Evolutionary conservation across 2,888 invertebrate genomes (phyloP).

Genomic region (Odontocerum albicorne): DNA sequence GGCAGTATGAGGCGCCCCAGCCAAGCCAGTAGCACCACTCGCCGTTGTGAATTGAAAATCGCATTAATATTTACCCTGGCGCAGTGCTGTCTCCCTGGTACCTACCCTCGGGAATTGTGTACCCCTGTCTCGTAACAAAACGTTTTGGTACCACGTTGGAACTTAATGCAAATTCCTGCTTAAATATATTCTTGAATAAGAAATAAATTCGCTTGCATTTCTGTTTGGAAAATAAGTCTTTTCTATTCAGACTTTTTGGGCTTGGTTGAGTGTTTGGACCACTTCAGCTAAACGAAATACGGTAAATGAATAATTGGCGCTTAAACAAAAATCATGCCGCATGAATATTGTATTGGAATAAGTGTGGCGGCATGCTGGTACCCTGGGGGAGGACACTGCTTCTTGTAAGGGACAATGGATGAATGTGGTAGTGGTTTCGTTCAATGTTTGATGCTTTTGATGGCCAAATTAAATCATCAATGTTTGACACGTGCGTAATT

Average conservation of each 20-base stretch:
- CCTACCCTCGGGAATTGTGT: slow-evolving; percentile 27
- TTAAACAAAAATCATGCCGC: slow-evolving; percentile 37
- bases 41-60: slow-evolving; percentile 34
- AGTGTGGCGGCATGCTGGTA: slow-evolving; percentile 19
- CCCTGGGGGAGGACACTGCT: slow-evolving; percentile 8
- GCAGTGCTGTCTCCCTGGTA: slow-evolving; percentile 22
- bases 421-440: no score
- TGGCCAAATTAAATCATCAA: no score
- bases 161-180: slow-evolving; percentile 1
- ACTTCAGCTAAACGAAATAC: slow-evolving; percentile 31
- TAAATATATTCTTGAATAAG: slow-evolving; percentile 18
- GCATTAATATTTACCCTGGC: slow-evolving; percentile 35
- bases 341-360: slow-evolving; percentile 36
- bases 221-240: slow-evolving; percentile 8
- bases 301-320: slow-evolving; percentile 37
- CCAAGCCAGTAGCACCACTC: slow-evolving; percentile 11
- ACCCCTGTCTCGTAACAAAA: slow-evolving; percentile 1
- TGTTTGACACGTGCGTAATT: no score
- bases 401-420: no score
- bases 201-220: slow-evolving; percentile 13
- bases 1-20: slow-evolving; percentile 7
- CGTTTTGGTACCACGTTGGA: slow-evolving; percentile 13
- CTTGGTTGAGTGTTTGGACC: slow-evolving; percentile 15
- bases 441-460: no score
- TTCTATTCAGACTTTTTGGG: not conserved